phyloP scores from a whole-genome alignment of 2,888 invertebrate species.

The Chromoteleia sp. region DNA sequence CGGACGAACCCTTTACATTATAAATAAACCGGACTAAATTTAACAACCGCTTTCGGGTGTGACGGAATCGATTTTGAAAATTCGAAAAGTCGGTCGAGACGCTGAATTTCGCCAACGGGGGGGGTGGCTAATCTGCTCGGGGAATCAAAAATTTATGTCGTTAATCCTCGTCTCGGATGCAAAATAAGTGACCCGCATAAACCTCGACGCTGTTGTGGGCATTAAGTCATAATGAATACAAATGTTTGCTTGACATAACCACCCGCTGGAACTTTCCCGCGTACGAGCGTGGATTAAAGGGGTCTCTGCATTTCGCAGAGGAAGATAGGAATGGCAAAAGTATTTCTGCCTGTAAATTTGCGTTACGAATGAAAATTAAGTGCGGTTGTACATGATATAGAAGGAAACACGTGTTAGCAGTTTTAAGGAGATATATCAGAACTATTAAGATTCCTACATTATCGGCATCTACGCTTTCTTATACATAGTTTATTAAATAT shows the following conservation, averaged over 20 bases:
- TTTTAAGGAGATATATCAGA: too few relatives aligned
- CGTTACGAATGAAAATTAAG: constrained; percentile 29
- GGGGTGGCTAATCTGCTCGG: constrained; percentile 3
- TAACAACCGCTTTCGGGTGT: constrained; percentile 1
- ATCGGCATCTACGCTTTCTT: too few relatives aligned
- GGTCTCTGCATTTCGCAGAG: constrained; percentile 27
- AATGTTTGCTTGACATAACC: constrained; percentile 63
- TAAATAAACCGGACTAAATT: constrained; percentile 17
- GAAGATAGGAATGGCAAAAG: constrained; percentile 3
- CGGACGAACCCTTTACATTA: not conserved
- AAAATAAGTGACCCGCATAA: constrained; percentile 58
- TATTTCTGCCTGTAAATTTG: constrained; percentile 31
- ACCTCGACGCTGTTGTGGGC: constrained; percentile 32
- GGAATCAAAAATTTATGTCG: constrained; percentile 28
- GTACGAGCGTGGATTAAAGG: constrained; percentile 44
- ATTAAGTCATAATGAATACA: constrained; percentile 66
- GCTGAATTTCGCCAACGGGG: not conserved
- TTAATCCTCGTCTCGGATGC: constrained; percentile 48
- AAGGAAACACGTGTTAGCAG: constrained; percentile 3
- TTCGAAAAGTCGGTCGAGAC: not conserved
- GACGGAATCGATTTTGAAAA: not conserved
- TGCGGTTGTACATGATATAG: constrained; percentile 1
- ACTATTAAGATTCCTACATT: too few relatives aligned
- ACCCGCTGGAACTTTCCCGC: constrained; percentile 45
- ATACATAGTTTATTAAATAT: too few relatives aligned